Percentiles rank a stretch among this genome's conserved stretches.
Conservation (phyloP, 2,888 invertebrate species). For the Oligia latruncula region DNA sequence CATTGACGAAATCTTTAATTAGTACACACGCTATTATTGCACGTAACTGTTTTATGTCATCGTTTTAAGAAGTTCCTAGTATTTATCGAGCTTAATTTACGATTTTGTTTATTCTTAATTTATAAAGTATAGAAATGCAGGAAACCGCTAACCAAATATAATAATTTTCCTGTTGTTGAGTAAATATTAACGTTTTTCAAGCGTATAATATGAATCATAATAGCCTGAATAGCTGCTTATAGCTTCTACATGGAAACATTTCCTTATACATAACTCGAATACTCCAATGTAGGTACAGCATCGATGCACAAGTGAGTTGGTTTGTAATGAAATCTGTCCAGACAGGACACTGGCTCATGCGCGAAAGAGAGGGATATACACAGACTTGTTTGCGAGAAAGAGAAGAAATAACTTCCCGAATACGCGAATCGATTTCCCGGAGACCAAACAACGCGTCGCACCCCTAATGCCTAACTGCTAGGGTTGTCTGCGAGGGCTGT, state of each 20-base stretch:
- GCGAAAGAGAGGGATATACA: conserved; percentile 71
- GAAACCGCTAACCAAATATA: not conserved
- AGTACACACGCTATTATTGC: conserved; percentile 64
- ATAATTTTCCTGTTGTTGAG: conserved; percentile 67
- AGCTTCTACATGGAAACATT: conserved; percentile 28
- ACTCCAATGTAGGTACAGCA: conserved; percentile 23
- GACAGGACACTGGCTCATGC: conserved; percentile 76
- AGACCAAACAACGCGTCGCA: conserved; percentile 76
- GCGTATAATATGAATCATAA: conserved; percentile 44
- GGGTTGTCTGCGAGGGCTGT: conserved; percentile 74
- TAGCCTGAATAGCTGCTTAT: conserved; percentile 14
- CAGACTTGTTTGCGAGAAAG: conserved; percentile 70
- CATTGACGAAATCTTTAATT: conserved; percentile 81
- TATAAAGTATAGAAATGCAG: not conserved
- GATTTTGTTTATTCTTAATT: conserved; percentile 13
- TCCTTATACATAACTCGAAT: conserved; percentile 40
- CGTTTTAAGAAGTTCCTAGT: conserved; percentile 25
- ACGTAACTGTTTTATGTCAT: conserved; percentile 51
- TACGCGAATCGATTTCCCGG: conserved; percentile 85
- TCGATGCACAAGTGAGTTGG: conserved; percentile 56
- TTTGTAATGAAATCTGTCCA: conserved; percentile 80
- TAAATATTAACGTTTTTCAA: conserved; percentile 44
- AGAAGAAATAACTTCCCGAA: conserved; percentile 77
- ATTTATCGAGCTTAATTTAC: not conserved
- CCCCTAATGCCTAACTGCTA: conserved; percentile 81